Conservation (phyloP, 2,113 vertebrate genomes). For the Silurus meridionalis region DNA sequence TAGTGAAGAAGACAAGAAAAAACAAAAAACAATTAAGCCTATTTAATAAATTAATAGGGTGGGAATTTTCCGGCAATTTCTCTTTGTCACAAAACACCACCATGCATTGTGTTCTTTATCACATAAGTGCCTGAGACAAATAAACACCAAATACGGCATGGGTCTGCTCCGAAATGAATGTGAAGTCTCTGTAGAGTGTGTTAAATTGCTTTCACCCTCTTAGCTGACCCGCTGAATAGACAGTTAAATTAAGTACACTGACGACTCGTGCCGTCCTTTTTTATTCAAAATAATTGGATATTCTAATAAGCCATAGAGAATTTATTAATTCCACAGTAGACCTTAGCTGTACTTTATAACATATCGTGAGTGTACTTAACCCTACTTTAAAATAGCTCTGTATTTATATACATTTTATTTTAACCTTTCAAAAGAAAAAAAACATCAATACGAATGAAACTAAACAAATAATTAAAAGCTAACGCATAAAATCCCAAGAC, state of each 20-base stretch:
- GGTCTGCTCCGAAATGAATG: slow-evolving; percentile 64
- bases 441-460: background rate
- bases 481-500: background rate
- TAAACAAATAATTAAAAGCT: background rate
- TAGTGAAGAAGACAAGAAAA: slow-evolving; percentile 48
- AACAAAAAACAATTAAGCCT: slow-evolving; percentile 60
- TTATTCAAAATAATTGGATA: slow-evolving; percentile 55
- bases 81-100: slow-evolving; percentile 49
- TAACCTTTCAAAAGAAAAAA: slow-evolving; percentile 14
- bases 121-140: slow-evolving; percentile 64
- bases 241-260: slow-evolving; percentile 50
- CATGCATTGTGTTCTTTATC: slow-evolving; percentile 58
- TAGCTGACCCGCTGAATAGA: slow-evolving; percentile 62
- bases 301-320: slow-evolving; percentile 51
- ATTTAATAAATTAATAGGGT: slow-evolving; percentile 61
- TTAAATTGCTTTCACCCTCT: slow-evolving; percentile 72
- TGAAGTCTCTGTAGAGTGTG: slow-evolving; percentile 63
- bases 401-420: background rate
- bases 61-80: slow-evolving; percentile 58
- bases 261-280: slow-evolving; percentile 41
- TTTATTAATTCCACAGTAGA: slow-evolving; percentile 43
- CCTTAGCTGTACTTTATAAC: slow-evolving; percentile 27
- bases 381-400: slow-evolving; percentile 20
- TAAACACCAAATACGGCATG: slow-evolving; percentile 61
- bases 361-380: slow-evolving; percentile 19